phyloP scores from a whole-genome alignment of 2,888 invertebrate species.

The Drosophila prostipennis region DNA sequence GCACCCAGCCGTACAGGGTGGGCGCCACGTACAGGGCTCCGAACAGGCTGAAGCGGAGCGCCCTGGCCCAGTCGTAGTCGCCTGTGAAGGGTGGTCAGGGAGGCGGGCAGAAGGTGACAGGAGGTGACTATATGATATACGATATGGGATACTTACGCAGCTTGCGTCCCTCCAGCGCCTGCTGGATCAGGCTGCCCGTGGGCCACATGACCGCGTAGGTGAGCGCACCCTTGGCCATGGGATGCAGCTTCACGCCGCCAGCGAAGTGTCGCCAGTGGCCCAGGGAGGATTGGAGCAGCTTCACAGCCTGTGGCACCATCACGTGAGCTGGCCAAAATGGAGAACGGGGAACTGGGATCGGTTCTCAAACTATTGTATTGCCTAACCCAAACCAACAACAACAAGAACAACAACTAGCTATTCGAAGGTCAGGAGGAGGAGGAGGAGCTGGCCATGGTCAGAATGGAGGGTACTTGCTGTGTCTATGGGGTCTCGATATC shows the following conservation, averaged over 20 bases:
- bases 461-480: slow-evolving; percentile 33
- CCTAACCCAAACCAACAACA: slow-evolving; percentile 9
- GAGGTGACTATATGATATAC: not conserved
- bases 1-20: slow-evolving; percentile 91
- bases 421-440: not conserved
- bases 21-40: slow-evolving; percentile 92
- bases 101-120: not conserved
- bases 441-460: slow-evolving; percentile 23
- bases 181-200: slow-evolving; percentile 89
- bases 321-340: slow-evolving; percentile 1
- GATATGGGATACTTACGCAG: slow-evolving; percentile 86
- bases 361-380: not conserved
- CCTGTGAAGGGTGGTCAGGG: slow-evolving; percentile 76
- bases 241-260: slow-evolving; percentile 68
- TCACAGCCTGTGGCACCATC: slow-evolving; percentile 43
- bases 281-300: slow-evolving; percentile 39
- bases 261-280: slow-evolving; percentile 38
- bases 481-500: not conserved
- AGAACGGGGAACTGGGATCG: not conserved
- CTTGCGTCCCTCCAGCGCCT: slow-evolving; percentile 88
- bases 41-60: slow-evolving; percentile 89
- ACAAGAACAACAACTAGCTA: slow-evolving; percentile 5
- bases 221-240: slow-evolving; percentile 86
- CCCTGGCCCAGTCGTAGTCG: slow-evolving; percentile 88
- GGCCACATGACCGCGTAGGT: slow-evolving; percentile 90